Base-by-base conservation (phyloP, 23 tunicate genomes). In the Halocynthia roretzi region DNA sequence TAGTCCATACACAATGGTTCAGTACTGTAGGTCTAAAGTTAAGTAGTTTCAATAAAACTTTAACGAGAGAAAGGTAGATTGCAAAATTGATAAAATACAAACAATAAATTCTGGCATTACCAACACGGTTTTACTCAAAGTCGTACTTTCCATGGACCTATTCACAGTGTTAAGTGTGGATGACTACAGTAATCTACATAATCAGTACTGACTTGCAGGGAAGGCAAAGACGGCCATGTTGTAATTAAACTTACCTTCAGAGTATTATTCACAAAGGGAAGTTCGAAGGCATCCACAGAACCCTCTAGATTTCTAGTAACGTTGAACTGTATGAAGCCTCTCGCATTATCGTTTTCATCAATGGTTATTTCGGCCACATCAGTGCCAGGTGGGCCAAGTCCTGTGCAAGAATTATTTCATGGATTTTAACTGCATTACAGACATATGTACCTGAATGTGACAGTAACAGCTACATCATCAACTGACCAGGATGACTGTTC, bases 251-350 rank as follows among this genome's bases (percentile, higher is more conserved):
- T 58, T 40, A 83, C 95, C 80, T 80, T 83, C 23, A 88, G 51
- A 15, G 85, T 53, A 56, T 79, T 84, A 67, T 90, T 90, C 40
- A 66, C 58, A 52, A 76, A 15, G 6, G 96, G 96, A 23, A 90
- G 82, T 56, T 90, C 96, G 75, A 67, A 90, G 7, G 96, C 96
- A 11, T 90, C 89, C 7, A 90, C 85, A 9, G 89, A 89, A 12
- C 85, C 96, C 40, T 90, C 85, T 0, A 40, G 18, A 56, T 90
- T 90, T 76, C 89, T 76, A 2, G 89, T 76, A 2, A 84, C 89
- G 50, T 90, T 80, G 54, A 90, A 90, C 54, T 90, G 96, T 60
- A 90, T 71, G 62, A 90, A 90, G 9, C 96, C 96, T 20, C 96
- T 64, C 6, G 96, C 76, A 70, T 81, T 52, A 70, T 90, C 96